Conservation (phyloP, 2,797 vertebrate genomes). For the Takifugu rubripes region DNA sequence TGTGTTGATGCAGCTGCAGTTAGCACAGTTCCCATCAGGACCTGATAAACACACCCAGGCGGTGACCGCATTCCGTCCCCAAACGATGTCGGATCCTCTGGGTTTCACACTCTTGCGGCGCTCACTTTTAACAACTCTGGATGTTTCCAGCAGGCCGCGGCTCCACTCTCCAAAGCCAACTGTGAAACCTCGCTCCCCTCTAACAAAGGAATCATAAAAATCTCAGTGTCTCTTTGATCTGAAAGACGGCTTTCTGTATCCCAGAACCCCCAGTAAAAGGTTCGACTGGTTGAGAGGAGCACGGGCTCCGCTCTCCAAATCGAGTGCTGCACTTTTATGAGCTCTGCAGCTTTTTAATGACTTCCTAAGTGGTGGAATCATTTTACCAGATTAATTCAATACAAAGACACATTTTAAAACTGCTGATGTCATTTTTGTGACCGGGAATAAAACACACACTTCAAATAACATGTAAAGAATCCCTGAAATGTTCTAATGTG, state of each 20-base stretch:
- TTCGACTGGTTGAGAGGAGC: constrained; percentile 14
- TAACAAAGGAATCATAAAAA: constrained; percentile 34
- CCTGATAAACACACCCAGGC: constrained; percentile 3
- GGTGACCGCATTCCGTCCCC: not conserved
- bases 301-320: constrained; percentile 25
- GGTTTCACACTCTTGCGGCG: constrained; percentile 16
- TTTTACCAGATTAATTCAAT: constrained; percentile 46
- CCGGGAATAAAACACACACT: constrained; percentile 33
- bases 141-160: not conserved
- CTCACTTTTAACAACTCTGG: constrained; percentile 11
- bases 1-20: constrained; percentile 8
- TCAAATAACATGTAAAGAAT: constrained; percentile 27
- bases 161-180: constrained; percentile 13
- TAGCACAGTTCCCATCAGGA: constrained; percentile 30
- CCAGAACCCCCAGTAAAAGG: constrained; percentile 20
- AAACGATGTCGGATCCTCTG: not conserved
- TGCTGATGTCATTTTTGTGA: constrained; percentile 59
- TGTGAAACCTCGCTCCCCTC: constrained; percentile 25
- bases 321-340: constrained; percentile 42
- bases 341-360: constrained; percentile 38
- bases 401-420: constrained; percentile 49
- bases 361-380: constrained; percentile 49
- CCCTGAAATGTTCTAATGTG: constrained; percentile 12
- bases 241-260: constrained; percentile 22
- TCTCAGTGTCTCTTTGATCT: constrained; percentile 26